Conservation (phyloP, 2,888 invertebrate species). For the Dyspetes luteomarginatus region DNA sequence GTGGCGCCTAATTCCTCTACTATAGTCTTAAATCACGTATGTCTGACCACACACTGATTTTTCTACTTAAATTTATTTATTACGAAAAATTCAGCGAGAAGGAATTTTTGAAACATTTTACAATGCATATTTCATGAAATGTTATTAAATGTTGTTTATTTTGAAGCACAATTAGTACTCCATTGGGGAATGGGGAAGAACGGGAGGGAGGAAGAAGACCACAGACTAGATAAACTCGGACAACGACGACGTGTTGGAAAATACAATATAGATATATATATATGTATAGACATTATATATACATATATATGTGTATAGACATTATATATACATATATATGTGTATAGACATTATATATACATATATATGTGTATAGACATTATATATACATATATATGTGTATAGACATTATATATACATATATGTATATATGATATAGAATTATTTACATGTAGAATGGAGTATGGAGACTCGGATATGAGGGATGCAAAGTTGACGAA, state of each 20-base stretch:
- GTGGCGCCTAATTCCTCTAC: neutral
- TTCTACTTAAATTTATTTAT: constrained; percentile 6
- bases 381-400: neutral
- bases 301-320: too few relatives aligned
- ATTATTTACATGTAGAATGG: neutral
- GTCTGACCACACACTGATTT: constrained; percentile 22
- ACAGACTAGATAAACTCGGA: neutral
- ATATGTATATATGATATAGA: neutral
- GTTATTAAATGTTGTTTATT: neutral
- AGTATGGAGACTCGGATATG: constrained; percentile 16
- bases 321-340: neutral
- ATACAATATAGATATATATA: neutral
- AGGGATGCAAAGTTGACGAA: constrained; percentile 45
- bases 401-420: neutral
- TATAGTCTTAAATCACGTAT: constrained; percentile 10
- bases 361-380: too few relatives aligned
- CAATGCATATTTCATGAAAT: neutral
- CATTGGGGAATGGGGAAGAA: too few relatives aligned
- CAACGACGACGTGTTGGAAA: constrained; percentile 6
- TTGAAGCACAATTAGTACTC: neutral
- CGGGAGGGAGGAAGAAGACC: constrained; percentile 9
- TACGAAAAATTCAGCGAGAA: neutral
- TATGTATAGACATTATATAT: neutral
- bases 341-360: neutral
- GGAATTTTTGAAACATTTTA: neutral